Evolutionary conservation across 2,888 invertebrate species (phyloP), one percentile per base, ranked within the genome.

Genomic region (Oscheius myriophilus): DNA sequence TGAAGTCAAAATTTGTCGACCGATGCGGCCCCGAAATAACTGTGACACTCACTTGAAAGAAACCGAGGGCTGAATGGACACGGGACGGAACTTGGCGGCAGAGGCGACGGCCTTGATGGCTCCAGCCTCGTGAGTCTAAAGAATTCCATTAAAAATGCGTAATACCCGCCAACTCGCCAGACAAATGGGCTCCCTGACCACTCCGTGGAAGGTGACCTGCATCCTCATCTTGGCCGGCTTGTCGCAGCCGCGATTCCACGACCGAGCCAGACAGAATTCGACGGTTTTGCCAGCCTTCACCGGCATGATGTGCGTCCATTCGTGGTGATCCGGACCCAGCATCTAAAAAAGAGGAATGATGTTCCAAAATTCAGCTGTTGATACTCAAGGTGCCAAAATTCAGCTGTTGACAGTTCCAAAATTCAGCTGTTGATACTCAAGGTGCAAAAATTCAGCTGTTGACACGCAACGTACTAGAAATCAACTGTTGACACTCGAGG

Each of bases 271-370:
- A 54, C 92, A 93, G 51, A 96, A 89, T 89, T 97, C 96, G 70
- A 96, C 87, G 23, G 93, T 92, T 26, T 92, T 89, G 70, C 92
- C 92, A 67, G 92, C 91, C 91, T 92, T 86, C 25, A 86, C 79
- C 26, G 61, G 46, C 45, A 83, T 71, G 46, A 63, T 41, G n/a
- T 72, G 70, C 23, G 53, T 70, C 71, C 75, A 73, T 43, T 75
- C 75, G 51, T 75, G 69, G 51, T 76, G 69, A 62, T 69, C 62
- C 21, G 75, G 72, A 45, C 72, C 67, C 33, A 72, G 70, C 14
- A 70, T 21, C 67, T 67, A 42, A 41, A 70, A 59, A 61, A 23
- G 3, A n/a, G n/a, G n/a, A n/a, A n/a, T n/a, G n/a, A 33, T 9
- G 33, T 33, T 33, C 3, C 3, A 33, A 33, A 33, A 33, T 6